phyloP scores from a whole-genome alignment of 1,140 invertebrate species.

The Lineus longissimus region DNA sequence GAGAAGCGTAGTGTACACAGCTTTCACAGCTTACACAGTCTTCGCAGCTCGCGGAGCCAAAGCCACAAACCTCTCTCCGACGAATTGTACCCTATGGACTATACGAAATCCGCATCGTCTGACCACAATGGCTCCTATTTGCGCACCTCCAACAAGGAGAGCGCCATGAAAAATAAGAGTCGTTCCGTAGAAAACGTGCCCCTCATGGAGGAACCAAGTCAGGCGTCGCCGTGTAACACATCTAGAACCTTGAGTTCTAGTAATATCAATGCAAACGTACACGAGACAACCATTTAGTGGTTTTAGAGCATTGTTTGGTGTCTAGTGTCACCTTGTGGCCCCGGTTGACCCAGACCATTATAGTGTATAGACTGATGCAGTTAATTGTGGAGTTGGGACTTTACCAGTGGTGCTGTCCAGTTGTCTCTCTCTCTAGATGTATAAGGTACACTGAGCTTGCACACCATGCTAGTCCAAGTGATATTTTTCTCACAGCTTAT shows the following conservation, averaged over 20 bases:
- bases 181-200: constrained; percentile 22
- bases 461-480: no score
- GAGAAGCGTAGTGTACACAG: constrained; percentile 93
- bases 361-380: no score
- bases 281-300: constrained; percentile 68
- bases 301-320: no score
- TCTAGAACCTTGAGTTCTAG: constrained; percentile 10
- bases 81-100: constrained; percentile 19
- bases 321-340: no score
- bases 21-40: constrained; percentile 92
- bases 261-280: constrained; percentile 59
- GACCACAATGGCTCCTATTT: constrained; percentile 19
- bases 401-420: no score
- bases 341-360: no score
- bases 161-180: constrained; percentile 34
- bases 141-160: constrained; percentile 16
- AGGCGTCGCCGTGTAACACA: constrained; percentile 23
- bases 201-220: constrained; percentile 32
- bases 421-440: no score
- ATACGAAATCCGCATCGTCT: constrained; percentile 16
- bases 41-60: constrained; percentile 80
- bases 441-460: no score
- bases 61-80: constrained; percentile 74
- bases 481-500: no score
- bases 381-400: no score